Evolutionary conservation across 2,113 vertebrate genomes (phyloP), one percentile per base, ranked within the genome.

Genomic region (Rousettus leschenaultii): DNA sequence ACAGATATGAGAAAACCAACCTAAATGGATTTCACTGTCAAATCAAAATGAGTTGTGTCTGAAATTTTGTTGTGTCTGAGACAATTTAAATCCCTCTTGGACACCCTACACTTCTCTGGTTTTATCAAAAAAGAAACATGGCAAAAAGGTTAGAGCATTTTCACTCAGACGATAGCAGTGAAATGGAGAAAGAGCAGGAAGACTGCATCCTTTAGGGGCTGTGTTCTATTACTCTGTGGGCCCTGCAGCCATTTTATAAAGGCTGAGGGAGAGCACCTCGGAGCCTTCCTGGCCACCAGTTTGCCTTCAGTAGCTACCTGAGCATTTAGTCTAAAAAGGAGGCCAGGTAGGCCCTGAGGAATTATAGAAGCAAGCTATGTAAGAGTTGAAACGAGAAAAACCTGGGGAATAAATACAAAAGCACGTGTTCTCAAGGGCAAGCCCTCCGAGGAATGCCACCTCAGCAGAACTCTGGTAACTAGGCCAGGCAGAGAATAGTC

Each of bases 391-490:
- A 95, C 80, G 91, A 88, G 86, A 89, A 92, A 96, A 95, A 84
- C 33, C 63, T 86, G 65, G 84, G 79, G 68, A 96, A 91, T 82
- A 95, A 96, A 96, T 65, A 84, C 53, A 73, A 77, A 96, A 92
- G 59, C 82, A n/a, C 73, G 74, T 85, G 70, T 84, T 95, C 0
- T 0, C 45, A 33, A 66, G 86, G 68, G 63, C 0, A 3, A 74
- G 43, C 5, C 0, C 19, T 38, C 21, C 4, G 3, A 70, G 18
- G 57, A 93, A 68, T 18, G 94, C 96, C 21, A 35, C 38, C 57
- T 96, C 97, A 96, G 97, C 97, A 97, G 70, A 97, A 97, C 86
- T 19, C 57, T 4, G 26, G 48, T 89, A 98, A 97, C 55, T 96
- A 97, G 97, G 97, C 74, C 97, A 97, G 73, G 57, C 93, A 51